Conservation (phyloP, 2,113 vertebrate species). For the Rhea pennata region DNA sequence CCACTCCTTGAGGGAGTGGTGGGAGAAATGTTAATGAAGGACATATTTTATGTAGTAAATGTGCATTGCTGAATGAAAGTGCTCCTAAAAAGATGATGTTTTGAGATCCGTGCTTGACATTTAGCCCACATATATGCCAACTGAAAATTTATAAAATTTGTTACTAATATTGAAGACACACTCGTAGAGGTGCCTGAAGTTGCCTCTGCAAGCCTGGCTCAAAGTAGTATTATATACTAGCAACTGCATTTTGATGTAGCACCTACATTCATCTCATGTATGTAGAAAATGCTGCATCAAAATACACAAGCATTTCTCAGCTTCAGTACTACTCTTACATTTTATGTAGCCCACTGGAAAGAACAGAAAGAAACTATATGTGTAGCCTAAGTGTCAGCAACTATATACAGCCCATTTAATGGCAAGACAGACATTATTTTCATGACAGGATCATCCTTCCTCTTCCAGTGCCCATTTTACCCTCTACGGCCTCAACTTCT, state of each 20-base stretch:
- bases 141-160: neutral
- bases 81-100: neutral
- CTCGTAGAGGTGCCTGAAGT: accelerated
- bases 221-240: neutral
- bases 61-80: neutral
- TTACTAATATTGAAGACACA: neutral
- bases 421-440: neutral
- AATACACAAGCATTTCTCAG: neutral
- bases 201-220: neutral
- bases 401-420: neutral
- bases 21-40: neutral
- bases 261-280: neutral
- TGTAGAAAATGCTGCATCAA: neutral
- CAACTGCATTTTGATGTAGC: neutral
- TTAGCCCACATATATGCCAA: neutral
- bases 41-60: neutral
- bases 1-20: neutral
- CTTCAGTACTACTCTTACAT: neutral
- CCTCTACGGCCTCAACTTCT: neutral
- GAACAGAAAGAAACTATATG: neutral
- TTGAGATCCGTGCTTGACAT: neutral
- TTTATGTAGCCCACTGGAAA: neutral
- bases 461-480: accelerated
- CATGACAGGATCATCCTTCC: neutral
- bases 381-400: neutral